Evolutionary conservation across 1,140 invertebrate species (phyloP).

Genomic region (Babylonia areolata): DNA sequence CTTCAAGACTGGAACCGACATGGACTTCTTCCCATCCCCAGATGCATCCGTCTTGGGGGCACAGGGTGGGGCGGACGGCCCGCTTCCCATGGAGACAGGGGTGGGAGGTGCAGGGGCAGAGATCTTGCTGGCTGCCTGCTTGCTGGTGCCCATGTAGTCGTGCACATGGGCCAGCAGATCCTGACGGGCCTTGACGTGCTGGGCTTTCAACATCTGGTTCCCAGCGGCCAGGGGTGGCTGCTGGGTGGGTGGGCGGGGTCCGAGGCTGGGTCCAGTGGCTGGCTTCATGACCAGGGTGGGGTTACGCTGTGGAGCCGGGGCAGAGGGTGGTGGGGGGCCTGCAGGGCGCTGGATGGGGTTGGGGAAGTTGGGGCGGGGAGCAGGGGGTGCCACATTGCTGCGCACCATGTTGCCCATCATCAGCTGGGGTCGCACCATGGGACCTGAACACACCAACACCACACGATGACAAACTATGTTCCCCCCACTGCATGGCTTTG

Average conservation of each 20-base stretch:
- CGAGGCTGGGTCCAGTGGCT: not conserved
- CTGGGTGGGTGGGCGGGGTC: conserved; percentile 13
- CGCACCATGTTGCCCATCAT: conserved; percentile 59
- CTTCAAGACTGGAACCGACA: not conserved
- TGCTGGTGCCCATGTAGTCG: conserved; percentile 67
- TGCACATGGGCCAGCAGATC: conserved; percentile 61
- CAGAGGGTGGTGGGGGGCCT: not conserved
- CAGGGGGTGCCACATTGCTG: conserved; percentile 46
- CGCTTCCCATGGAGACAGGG: not conserved
- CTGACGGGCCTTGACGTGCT: conserved; percentile 65
- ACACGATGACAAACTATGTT: no score
- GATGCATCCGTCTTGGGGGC: conserved; percentile 29
- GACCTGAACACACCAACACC: conserved; percentile 37
- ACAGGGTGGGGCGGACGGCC: not conserved
- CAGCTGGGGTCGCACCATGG: conserved; percentile 56
- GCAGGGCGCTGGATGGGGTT: conserved; percentile 64
- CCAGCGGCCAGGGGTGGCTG: conserved; percentile 19
- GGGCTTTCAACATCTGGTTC: conserved; percentile 53
- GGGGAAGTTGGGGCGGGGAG: conserved; percentile 53
- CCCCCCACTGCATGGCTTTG: no score
- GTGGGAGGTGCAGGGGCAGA: not conserved
- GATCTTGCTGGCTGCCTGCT: conserved; percentile 44
- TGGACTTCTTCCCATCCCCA: conserved; percentile 29
- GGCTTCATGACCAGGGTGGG: not conserved
- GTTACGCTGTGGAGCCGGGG: conserved; percentile 1